Evolutionary conservation across 2,113 vertebrate genomes (phyloP).

Genomic region (Cynopterus brachyotis): DNA sequence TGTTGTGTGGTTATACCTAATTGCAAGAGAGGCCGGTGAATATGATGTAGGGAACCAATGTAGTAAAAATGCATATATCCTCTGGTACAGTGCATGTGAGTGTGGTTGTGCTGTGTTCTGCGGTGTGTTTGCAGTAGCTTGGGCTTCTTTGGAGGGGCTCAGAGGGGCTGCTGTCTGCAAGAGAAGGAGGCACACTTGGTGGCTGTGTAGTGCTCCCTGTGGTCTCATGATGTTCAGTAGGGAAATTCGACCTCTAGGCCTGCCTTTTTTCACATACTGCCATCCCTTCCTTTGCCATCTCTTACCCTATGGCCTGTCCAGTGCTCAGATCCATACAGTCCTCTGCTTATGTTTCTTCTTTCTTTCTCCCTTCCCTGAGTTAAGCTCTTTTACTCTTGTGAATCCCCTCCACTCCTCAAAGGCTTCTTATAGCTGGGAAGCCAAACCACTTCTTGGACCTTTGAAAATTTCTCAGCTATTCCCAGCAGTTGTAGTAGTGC

Average conservation of each 20-base stretch:
- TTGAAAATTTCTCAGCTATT: neutral
- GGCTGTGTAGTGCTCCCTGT: neutral
- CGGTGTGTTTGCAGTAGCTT: neutral
- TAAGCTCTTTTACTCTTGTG: neutral
- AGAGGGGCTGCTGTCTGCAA: neutral
- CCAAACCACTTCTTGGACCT: neutral
- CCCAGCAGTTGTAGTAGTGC: neutral
- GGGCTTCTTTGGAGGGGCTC: neutral
- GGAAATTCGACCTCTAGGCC: neutral
- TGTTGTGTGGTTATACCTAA: neutral
- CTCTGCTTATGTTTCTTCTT: neutral
- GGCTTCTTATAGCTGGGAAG: neutral
- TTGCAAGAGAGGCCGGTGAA: neutral
- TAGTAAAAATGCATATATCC: neutral
- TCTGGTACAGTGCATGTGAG: neutral
- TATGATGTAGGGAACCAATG: neutral
- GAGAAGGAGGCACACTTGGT: neutral
- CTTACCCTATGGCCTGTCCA: neutral
- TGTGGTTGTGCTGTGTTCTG: neutral
- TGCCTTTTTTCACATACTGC: neutral
- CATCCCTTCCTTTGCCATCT: neutral
- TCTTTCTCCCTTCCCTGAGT: neutral
- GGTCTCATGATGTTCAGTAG: neutral
- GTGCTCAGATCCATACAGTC: neutral
- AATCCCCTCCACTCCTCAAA: neutral